These are phyloP conservation scores for Ophonus ardosiacus DNA, from an alignment of 2,888 invertebrate species.

Conservation along the genomic window DNA sequence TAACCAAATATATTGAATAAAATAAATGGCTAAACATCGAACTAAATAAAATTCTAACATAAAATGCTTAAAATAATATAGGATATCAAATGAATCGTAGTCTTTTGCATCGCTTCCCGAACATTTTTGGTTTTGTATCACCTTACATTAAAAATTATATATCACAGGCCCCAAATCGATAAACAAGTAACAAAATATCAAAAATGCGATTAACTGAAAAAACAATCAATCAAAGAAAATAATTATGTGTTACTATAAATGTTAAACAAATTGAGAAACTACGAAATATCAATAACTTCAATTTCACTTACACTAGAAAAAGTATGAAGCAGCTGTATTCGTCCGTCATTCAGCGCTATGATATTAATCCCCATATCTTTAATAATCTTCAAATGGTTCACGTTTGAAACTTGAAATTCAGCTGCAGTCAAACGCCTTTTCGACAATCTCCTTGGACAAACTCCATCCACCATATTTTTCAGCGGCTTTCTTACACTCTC, in stretches of 20 bases:
- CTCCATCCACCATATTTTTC: constrained; percentile 90
- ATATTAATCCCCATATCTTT: constrained; percentile 97
- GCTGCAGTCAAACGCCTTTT: constrained; percentile 82
- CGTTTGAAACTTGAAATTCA: constrained; percentile 87
- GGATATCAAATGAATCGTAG: background rate
- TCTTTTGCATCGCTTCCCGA: constrained; percentile 27
- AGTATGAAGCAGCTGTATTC: constrained; percentile 94
- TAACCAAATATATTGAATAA: constrained; percentile 32
- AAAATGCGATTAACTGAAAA: constrained; percentile 42
- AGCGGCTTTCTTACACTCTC: constrained; percentile 90
- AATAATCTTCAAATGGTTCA: constrained; percentile 91
- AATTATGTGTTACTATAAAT: constrained; percentile 16
- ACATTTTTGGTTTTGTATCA: constrained; percentile 26
- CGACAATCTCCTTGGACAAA: constrained; percentile 82
- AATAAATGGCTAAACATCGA: constrained; percentile 22
- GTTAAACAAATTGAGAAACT: constrained; percentile 24
- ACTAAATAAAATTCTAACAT: constrained; percentile 37
- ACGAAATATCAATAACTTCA: constrained; percentile 31
- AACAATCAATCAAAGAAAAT: constrained; percentile 31
- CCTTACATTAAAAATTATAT: constrained; percentile 45
- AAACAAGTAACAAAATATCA: constrained; percentile 49
- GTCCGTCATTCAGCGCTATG: constrained; percentile 91
- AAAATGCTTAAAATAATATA: constrained; percentile 22
- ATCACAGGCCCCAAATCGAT: constrained; percentile 34
- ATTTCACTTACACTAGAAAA: constrained; percentile 85